A percentile compares a stretch with the other conserved stretches of the same genome.
Conservation (phyloP, 1,140 invertebrate species). For the Bombus cullumanus region DNA sequence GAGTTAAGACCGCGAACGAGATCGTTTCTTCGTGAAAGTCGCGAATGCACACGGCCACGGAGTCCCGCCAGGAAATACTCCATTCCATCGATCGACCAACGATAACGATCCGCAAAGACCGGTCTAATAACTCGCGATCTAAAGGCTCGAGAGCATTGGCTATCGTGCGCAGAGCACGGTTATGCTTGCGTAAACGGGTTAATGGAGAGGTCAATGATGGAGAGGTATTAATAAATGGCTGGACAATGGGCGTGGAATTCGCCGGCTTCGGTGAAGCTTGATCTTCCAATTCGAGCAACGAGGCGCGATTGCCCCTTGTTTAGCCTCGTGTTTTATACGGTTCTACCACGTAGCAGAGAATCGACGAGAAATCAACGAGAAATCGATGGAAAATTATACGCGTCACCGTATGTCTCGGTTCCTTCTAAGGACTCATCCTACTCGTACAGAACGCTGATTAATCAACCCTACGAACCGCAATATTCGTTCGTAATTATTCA, state of each 20-base stretch:
- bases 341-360: background rate
- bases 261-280: slow-evolving; percentile 34
- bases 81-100: slow-evolving; percentile 46
- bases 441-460: too few species aligned
- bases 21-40: slow-evolving; percentile 68
- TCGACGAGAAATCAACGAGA: background rate
- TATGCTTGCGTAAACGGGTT: slow-evolving; percentile 66
- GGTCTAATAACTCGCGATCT: slow-evolving; percentile 61
- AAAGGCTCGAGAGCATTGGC: slow-evolving; percentile 13
- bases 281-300: slow-evolving; percentile 48
- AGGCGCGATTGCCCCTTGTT: slow-evolving; percentile 26
- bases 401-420: too few species aligned
- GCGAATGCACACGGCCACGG: slow-evolving; percentile 33
- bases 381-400: too few species aligned
- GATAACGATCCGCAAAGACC: slow-evolving; percentile 55
- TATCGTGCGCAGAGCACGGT: slow-evolving; percentile 22
- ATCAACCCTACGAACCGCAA: too few species aligned
- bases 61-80: slow-evolving; percentile 54
- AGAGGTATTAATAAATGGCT: slow-evolving; percentile 65
- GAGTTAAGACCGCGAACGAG: slow-evolving; percentile 67
- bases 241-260: slow-evolving; percentile 64
- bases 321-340: background rate
- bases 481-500: too few species aligned
- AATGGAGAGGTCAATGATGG: slow-evolving; percentile 67
- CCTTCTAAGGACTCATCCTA: too few species aligned